Evolutionary conservation across 2,797 vertebrate species (phyloP), one percentile per base, ranked within the genome.

Genomic region (Holocentrus rufus): DNA sequence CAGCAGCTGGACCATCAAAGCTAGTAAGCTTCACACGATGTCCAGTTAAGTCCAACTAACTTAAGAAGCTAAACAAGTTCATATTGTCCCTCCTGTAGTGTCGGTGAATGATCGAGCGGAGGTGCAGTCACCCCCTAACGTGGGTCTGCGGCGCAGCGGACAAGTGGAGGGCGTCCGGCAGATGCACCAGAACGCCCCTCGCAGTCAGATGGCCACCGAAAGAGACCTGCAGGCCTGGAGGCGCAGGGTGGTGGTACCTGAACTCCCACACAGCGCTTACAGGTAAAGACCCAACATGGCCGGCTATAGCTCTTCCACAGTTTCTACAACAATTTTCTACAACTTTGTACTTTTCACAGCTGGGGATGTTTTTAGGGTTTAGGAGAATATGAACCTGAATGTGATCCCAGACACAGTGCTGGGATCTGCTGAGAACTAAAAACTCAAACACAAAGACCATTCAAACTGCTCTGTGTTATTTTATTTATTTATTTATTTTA

Each of bases 151-250:
- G 5, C 97, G 97, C 34, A 98, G 96, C 1, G 97, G 97, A 9
- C 97, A 99, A 87, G 97, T 98, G 76, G 97, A 99, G 89, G 97
- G 97, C 0, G 97, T 98, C 17, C 95, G 97, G 18, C 98, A 98
- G 82, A 97, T 98, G 97, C 97, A 98, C 85, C 96, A 97, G 81
- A 98, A 98, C 5, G 96, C 97, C 7, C 97, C 97, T 0, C 95
- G 96, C 20, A 98, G 97, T 91, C 97, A 99, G 82, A 98, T 99
- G 78, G 97, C 97, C 63, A 98, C 97, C 0, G 96, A 98, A 84
- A 90, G 96, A 57, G 97, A 99, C 86, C 92, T 98, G 52, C 96
- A 97, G 91, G 97, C 97, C 49, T 99, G 97, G 96, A 95, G 95
- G 13, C 93, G 94, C 64, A 94, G 98, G 83, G 96, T 99, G 44